Evolutionary conservation across 1,140 invertebrate species (phyloP).

Genomic region (Euura lappo): DNA sequence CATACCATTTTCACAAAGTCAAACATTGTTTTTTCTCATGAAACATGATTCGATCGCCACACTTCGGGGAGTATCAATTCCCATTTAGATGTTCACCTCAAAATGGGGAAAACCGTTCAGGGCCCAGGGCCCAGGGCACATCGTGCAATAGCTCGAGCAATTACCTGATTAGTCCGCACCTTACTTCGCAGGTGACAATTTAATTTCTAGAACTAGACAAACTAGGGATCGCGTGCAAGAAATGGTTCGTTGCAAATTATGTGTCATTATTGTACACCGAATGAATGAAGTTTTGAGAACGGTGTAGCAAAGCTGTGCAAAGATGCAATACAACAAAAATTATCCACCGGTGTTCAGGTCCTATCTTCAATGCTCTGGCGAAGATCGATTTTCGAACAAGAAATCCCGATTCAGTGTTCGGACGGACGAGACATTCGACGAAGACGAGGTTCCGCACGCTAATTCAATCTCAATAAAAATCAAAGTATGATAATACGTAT

Average conservation of each 20-base stretch:
- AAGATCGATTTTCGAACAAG: neutral
- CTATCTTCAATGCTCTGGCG: too few relatives aligned
- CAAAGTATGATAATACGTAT: conserved; percentile 18
- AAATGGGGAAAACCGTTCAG: neutral
- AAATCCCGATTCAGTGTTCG: neutral
- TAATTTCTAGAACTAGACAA: neutral
- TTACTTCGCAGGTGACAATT: neutral
- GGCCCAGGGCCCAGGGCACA: neutral
- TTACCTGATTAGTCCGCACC: neutral
- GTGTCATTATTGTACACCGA: neutral
- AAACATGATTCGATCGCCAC: too few relatives aligned
- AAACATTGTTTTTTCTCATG: too few relatives aligned
- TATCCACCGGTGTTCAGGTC: too few relatives aligned
- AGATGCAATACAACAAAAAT: too few relatives aligned
- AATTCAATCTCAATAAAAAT: conserved; percentile 14
- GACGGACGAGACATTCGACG: neutral
- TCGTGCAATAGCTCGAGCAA: neutral
- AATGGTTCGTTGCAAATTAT: neutral
- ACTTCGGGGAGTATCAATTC: too few relatives aligned
- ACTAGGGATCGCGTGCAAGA: neutral
- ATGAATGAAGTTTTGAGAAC: neutral
- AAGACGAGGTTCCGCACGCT: neutral
- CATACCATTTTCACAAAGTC: too few relatives aligned
- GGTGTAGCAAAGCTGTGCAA: too few relatives aligned
- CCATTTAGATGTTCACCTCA: too few relatives aligned